A percentile compares a stretch with the other conserved stretches of the same genome.
Conservation (phyloP, 1,140 invertebrate genomes). For the Cyclina sinensis region DNA sequence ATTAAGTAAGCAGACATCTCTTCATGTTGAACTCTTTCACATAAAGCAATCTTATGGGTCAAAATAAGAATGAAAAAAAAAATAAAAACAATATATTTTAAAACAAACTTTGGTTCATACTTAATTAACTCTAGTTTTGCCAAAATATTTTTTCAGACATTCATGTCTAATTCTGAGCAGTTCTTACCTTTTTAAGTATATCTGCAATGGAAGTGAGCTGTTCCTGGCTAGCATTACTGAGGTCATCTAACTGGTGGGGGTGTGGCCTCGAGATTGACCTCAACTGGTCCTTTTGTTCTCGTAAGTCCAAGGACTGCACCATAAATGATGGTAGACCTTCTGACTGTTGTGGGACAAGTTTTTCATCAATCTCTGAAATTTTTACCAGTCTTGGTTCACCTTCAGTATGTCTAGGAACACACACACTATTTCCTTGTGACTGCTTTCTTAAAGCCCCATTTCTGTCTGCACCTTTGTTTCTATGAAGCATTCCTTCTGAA, state of each 20-base stretch:
- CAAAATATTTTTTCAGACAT: no score
- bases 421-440: background rate
- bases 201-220: conserved; percentile 62
- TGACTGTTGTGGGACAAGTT: conserved; percentile 48
- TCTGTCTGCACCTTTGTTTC: background rate
- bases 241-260: conserved; percentile 59
- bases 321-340: conserved; percentile 60
- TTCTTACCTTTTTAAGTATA: conserved; percentile 61
- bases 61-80: no score
- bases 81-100: no score
- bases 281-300: conserved; percentile 61
- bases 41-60: no score
- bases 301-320: conserved; percentile 58
- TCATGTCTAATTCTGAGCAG: no score
- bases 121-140: no score
- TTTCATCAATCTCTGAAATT: conserved; percentile 38
- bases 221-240: conserved; percentile 60
- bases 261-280: conserved; percentile 61
- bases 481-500: conserved; percentile 45
- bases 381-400: conserved; percentile 20
- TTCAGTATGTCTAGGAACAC: background rate
- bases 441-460: background rate
- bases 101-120: no score
- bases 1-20: no score
- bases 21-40: no score